Evolutionary conservation across 1,140 invertebrate genomes (phyloP).

Genomic region (Plodia interpunctella): DNA sequence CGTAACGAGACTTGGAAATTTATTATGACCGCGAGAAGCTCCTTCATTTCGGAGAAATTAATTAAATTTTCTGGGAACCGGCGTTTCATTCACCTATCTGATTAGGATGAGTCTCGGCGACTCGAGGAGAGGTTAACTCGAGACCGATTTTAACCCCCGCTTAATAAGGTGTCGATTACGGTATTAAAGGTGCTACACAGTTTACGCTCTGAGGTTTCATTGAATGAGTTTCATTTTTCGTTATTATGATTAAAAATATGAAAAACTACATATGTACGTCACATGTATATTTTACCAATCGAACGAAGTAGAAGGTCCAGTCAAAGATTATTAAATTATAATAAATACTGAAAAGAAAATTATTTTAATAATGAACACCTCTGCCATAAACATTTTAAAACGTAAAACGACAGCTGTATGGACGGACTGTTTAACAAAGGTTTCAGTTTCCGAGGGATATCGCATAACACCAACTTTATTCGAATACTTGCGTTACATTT

Average conservation of each 20-base stretch:
- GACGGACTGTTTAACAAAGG: conserved; percentile 12
- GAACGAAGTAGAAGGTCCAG: too few relatives aligned
- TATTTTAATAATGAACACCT: too few relatives aligned
- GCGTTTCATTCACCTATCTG: conserved; percentile 47
- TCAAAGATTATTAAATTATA: too few relatives aligned
- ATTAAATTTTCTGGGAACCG: conserved; percentile 54
- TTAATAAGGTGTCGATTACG: conserved; percentile 24
- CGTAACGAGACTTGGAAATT: conserved; percentile 41
- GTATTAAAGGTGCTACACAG: background rate
- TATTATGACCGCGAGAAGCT: conserved; percentile 37
- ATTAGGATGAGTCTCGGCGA: conserved; percentile 33
- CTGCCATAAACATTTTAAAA: too few relatives aligned
- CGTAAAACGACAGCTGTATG: conserved; percentile 10
- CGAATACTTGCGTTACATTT: conserved; percentile 32
- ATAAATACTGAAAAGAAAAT: too few relatives aligned
- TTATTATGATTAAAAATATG: too few relatives aligned
- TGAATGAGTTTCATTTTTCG: too few relatives aligned
- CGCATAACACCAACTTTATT: conserved; percentile 29
- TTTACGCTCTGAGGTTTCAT: too few relatives aligned
- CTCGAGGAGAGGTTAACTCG: conserved; percentile 13
- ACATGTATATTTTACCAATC: too few relatives aligned
- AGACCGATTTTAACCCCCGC: conserved; percentile 12
- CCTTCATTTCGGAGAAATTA: conserved; percentile 58
- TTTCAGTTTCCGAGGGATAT: conserved; percentile 24
- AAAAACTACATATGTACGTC: too few relatives aligned